A percentile compares a stretch with the other conserved stretches of the same genome.
Conservation (phyloP, 2,888 invertebrate genomes). For the Orthonychiurus folsomi region DNA sequence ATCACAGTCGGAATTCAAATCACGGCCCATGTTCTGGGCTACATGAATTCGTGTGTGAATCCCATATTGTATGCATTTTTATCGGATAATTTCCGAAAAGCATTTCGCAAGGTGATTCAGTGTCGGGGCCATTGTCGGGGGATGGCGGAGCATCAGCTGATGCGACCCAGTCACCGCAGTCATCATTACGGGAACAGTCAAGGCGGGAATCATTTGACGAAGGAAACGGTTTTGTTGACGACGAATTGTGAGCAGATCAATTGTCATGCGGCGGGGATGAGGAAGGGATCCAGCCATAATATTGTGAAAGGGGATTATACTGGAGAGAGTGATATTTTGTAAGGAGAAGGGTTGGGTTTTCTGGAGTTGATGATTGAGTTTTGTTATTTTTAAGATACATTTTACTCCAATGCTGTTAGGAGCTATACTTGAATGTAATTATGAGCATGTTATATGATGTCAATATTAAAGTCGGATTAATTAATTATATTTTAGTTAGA, state of each 20-base stretch:
- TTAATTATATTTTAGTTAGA: too few species aligned
- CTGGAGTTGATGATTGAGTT: too few species aligned
- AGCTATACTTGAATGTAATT: too few species aligned
- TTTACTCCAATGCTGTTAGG: too few species aligned
- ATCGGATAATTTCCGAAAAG: conserved; percentile 86
- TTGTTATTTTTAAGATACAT: too few species aligned
- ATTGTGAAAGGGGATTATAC: conserved; percentile 12
- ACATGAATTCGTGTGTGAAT: conserved; percentile 86
- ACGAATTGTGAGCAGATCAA: conserved; percentile 32
- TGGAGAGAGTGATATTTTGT: conserved; percentile 12
- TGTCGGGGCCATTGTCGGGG: conserved; percentile 26
- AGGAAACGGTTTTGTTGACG: conserved; percentile 34
- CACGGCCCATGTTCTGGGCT: conserved; percentile 70
- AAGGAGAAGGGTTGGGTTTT: too few species aligned
- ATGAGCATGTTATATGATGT: too few species aligned
- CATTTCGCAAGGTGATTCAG: conserved; percentile 60
- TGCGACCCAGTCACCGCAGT: conserved; percentile 4
- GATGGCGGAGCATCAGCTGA: conserved; percentile 7
- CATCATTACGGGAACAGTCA: conserved; percentile 12
- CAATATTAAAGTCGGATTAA: too few species aligned
- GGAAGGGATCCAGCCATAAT: conserved; percentile 15
- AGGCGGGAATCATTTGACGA: conserved; percentile 16
- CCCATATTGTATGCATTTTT: conserved; percentile 89
- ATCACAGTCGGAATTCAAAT: conserved; percentile 67
- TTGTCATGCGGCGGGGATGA: too few species aligned